Evolutionary conservation across 2,113 vertebrate genomes (phyloP).

Genomic region (Phaetusa simplex): DNA sequence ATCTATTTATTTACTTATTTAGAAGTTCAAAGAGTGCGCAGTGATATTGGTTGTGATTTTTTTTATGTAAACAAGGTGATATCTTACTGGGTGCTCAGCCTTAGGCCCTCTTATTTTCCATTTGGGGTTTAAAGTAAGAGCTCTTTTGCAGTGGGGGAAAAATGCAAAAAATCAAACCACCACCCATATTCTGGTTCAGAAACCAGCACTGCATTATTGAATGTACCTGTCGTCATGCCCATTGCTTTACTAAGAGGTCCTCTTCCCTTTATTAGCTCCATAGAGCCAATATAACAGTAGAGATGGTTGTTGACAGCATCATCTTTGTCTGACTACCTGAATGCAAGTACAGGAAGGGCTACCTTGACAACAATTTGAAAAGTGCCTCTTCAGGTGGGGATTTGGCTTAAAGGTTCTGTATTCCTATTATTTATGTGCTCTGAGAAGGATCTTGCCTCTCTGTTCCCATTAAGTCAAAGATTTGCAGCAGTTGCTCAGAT

Average conservation of each 20-base stretch:
- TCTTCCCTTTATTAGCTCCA: not conserved
- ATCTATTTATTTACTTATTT: slow-evolving; percentile 22
- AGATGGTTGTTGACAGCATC: not conserved
- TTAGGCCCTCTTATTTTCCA: not conserved
- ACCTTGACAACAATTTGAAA: not conserved
- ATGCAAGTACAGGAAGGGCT: not conserved
- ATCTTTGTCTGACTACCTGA: not conserved
- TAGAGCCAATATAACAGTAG: not conserved
- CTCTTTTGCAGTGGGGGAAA: not conserved
- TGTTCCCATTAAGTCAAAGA: not conserved
- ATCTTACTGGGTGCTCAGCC: not conserved
- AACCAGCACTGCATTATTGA: not conserved
- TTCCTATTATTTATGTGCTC: not conserved
- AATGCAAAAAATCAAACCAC: not conserved
- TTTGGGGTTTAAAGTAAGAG: not conserved
- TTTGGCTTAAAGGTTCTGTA: not conserved
- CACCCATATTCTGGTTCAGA: not conserved
- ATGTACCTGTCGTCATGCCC: not conserved
- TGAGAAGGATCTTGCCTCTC: not conserved
- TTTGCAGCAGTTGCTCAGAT: not conserved
- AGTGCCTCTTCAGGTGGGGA: not conserved
- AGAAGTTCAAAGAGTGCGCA: not conserved
- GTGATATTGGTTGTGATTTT: not conserved
- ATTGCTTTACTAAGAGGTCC: not conserved
- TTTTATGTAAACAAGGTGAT: not conserved